Base-by-base conservation (phyloP, 2,797 vertebrate species). In the Hylomyscus alleni region DNA sequence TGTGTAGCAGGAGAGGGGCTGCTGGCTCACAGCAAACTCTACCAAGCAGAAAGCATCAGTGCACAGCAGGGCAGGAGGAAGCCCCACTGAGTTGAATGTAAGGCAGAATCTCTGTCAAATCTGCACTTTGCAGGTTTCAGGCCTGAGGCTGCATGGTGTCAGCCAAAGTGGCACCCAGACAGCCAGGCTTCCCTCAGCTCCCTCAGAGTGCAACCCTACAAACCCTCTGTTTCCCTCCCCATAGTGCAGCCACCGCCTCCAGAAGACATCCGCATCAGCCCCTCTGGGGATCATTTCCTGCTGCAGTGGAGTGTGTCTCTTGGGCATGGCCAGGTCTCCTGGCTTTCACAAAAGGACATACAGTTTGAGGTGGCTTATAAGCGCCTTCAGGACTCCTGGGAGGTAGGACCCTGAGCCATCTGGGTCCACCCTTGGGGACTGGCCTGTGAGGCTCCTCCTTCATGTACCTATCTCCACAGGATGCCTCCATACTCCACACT, bases 361-460 rank as follows among this genome's bases (percentile, higher is more conserved):
- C 96, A 98, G 34, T 98, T 98, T 17, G 98, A 99, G 97, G 97
- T 99, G 60, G 31, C 40, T 78, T 98, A 98, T 96, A 98, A 96
- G 95, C 14, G 72, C 47, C 76, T 95, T 0, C 98, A 98, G 97
- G 98, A 98, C 54, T 54, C 98, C 82, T 99, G 98, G 98, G 98
- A 98, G 98, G 98, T 99, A 98, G 81, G 96, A n/a, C 76, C 0
- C 34, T 4, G 0, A 3, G 56, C 17, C 69, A 3, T 11, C 31
- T n/a, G 37, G 2, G 26, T 80, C 75, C 0, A 11, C 9, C 34
- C 82, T 7, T 1, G 6, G 4, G 44, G 78, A 3, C 26, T 14
- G 15, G 0, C 47, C 31, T 0, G 9, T 29, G 29, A 1, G 0
- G 24, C 54, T 3, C 6, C 20, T 12, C 4, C 0, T 67, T n/a